Percentiles rank a stretch among this genome's conserved stretches.
These are phyloP conservation scores for Tympanoctomys barrerae DNA, from an alignment of 2,797 vertebrate genomes.

Conservation along the genomic window DNA sequence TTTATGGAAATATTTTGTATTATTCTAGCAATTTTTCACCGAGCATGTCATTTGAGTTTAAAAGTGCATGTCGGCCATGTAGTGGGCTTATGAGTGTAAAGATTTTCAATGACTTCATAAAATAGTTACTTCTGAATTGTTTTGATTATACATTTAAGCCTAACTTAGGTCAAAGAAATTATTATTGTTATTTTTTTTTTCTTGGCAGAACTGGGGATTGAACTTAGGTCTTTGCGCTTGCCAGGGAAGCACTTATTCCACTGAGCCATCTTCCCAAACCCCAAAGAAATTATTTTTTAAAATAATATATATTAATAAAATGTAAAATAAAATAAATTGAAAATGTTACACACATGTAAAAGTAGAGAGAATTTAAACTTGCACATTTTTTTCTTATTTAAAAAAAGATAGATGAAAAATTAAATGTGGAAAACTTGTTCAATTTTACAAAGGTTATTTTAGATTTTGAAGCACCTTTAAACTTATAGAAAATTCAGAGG, in stretches of 20 bases:
- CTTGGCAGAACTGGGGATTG: no score
- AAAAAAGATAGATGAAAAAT: conserved; percentile 1
- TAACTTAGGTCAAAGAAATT: neutral
- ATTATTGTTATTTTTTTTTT: no score
- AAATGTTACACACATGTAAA: conserved; percentile 37
- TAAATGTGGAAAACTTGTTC: neutral
- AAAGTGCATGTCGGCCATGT: neutral
- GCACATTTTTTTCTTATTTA: neutral
- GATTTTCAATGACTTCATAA: conserved; percentile 15
- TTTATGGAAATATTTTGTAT: neutral
- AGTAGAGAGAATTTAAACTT: conserved; percentile 16
- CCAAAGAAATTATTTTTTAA: neutral
- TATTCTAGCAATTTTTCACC: neutral
- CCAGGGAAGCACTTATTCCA: no score
- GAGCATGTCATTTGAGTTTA: neutral
- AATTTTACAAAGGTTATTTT: neutral
- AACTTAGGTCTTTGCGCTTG: no score
- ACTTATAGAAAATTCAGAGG: neutral
- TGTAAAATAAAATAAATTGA: neutral
- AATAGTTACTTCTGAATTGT: neutral
- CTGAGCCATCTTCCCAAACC: no score
- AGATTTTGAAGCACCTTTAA: conserved; percentile 2
- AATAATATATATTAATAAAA: conserved; percentile 2
- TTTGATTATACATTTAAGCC: neutral
- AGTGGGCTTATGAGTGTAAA: neutral